phyloP scores from a whole-genome alignment of 2,888 invertebrate genomes.

The Holacanthella duospinosa region DNA sequence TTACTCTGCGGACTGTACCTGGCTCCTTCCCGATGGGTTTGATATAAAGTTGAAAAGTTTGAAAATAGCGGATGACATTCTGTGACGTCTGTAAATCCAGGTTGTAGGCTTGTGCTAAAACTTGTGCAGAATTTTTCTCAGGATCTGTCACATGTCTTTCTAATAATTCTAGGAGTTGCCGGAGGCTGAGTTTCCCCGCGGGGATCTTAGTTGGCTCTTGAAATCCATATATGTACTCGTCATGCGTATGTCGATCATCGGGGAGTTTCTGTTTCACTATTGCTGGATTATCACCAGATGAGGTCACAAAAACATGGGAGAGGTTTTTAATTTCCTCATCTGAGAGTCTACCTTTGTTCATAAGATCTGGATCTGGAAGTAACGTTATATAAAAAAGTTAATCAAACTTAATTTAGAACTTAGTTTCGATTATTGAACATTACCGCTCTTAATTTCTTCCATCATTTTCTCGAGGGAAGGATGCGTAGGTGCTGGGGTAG shows the following conservation, averaged over 20 bases:
- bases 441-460: slow-evolving; percentile 52
- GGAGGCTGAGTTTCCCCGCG: slow-evolving; percentile 55
- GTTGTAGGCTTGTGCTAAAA: slow-evolving; percentile 58
- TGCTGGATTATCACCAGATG: slow-evolving; percentile 41
- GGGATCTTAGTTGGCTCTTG: slow-evolving; percentile 53
- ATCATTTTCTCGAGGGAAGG: slow-evolving; percentile 53
- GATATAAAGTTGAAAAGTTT: slow-evolving; percentile 55
- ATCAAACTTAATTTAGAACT: not conserved
- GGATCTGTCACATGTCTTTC: slow-evolving; percentile 52
- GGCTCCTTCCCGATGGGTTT: slow-evolving; percentile 44
- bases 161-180: slow-evolving; percentile 55
- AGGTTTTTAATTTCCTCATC: slow-evolving; percentile 21
- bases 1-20: not conserved
- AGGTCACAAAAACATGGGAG: slow-evolving; percentile 40
- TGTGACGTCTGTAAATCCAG: slow-evolving; percentile 48
- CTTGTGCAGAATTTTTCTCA: slow-evolving; percentile 46
- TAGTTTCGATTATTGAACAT: slow-evolving; percentile 1
- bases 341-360: slow-evolving; percentile 37
- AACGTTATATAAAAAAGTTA: slow-evolving; percentile 12
- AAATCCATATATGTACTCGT: slow-evolving; percentile 56
- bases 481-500: slow-evolving; percentile 57
- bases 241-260: slow-evolving; percentile 45
- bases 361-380: slow-evolving; percentile 52
- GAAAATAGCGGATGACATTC: slow-evolving; percentile 55
- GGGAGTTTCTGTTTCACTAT: slow-evolving; percentile 49